phyloP scores from a whole-genome alignment of 2,113 vertebrate species.

The Gorilla gorilla region DNA sequence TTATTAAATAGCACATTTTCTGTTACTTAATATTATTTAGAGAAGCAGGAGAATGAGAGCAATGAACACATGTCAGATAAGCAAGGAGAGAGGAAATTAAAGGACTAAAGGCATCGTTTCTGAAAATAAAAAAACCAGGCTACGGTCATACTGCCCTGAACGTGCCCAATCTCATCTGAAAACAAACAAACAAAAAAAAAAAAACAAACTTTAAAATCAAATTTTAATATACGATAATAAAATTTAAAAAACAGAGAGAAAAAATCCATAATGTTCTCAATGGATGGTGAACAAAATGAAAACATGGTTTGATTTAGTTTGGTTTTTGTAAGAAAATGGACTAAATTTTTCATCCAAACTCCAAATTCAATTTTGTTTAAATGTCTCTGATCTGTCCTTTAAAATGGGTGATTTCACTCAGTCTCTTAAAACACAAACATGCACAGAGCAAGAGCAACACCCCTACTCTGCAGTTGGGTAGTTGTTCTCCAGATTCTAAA shows the following conservation, averaged over 20 bases:
- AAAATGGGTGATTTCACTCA: not conserved
- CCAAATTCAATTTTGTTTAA: not conserved
- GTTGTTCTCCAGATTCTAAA: not conserved
- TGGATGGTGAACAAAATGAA: not conserved
- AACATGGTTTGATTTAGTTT: not conserved
- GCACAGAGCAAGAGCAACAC: not conserved
- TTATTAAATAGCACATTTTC: not conserved
- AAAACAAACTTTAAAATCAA: not conserved
- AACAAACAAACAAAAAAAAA: too few relatives aligned
- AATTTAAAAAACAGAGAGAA: not conserved
- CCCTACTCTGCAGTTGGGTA: fast-evolving
- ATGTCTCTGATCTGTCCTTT: not conserved
- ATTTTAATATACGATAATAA: not conserved
- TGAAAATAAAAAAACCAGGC: not conserved
- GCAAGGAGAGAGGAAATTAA: not conserved
- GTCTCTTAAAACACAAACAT: not conserved
- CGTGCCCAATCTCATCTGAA: too few relatives aligned
- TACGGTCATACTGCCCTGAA: too few relatives aligned
- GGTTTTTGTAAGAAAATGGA: not conserved
- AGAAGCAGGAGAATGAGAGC: not conserved
- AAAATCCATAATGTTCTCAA: not conserved
- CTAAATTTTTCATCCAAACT: not conserved
- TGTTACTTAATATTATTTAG: not conserved
- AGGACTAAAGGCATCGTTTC: not conserved
- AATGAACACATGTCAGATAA: not conserved